Base-by-base conservation (phyloP, 2,113 vertebrate genomes). In the Pogonocichla stellata region DNA sequence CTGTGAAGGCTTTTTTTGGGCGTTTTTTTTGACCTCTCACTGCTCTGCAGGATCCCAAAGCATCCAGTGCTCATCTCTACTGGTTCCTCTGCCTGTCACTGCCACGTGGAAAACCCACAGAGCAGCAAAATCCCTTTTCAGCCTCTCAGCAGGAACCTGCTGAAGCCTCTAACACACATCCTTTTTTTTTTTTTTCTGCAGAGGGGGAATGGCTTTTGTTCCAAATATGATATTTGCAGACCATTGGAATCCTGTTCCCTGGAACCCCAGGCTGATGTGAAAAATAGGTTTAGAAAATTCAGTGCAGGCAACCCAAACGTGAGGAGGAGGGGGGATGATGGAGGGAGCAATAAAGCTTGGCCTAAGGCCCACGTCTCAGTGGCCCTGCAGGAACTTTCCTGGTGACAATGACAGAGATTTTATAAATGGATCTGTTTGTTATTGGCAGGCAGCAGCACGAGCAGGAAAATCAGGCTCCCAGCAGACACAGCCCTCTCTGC, bases 371-470 rank as follows among this genome's bases (percentile, higher is more conserved):
- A 0, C 5, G 33, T n/a, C 89, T 93, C 23, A 0, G 40, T 60
- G 84, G 73, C 80, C 89, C 89, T 48, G 88, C 36, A 92, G 94
- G 48, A 91, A 50, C 91, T 29, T 72, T 65, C 80, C 81, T 53
- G 56, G 95, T 96, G 95, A 95, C 84, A 89, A 6, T 47, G 93
- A 85, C 80, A 89, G 86, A 45, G 78, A n/a, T 92, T 89, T 87
- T 91, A 60, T 87, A 94, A 93, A 91, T 72, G 89, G 80, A 79
- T 87, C 78, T 87, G 16, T 93, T 91, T 92, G 84, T 69, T 92
- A 81, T 75, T 89, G 94, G 94, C 91, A 91, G 92, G 72, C 42
- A 3, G 15, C 4, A 23, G 78, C 92, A 70, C 1, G 18, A 85
- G 72, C 31, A 74, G 80, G 72, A 7, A 60, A 60, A 75, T 8